Conservation (phyloP, 53 echinoderm and acorn worm species). For the Echinometra lucunter region DNA sequence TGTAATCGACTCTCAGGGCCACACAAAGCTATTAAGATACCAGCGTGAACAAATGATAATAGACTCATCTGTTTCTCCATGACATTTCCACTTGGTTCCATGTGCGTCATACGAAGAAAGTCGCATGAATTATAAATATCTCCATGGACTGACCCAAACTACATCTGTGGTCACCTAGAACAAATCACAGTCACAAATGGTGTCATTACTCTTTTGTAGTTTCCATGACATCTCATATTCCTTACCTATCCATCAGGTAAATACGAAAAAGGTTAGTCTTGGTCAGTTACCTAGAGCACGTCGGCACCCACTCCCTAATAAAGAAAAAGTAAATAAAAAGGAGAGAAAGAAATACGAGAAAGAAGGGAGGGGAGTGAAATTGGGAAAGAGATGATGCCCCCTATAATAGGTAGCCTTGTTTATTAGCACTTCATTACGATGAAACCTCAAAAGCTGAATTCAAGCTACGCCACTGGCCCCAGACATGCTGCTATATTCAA, state of each 20-base stretch:
- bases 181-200: not conserved
- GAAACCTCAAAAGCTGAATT: too few species aligned
- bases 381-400: too few species aligned
- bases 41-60: not conserved
- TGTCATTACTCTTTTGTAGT: not conserved
- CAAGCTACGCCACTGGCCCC: too few species aligned
- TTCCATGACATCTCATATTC: not conserved
- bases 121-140: conserved; percentile 7
- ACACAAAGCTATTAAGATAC: not conserved
- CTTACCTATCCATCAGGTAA: not conserved
- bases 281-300: too few species aligned
- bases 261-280: not conserved
- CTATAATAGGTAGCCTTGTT: too few species aligned
- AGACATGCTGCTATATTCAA: too few species aligned
- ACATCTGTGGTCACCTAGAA: not conserved
- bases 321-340: too few species aligned
- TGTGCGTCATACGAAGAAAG: conserved; percentile 27
- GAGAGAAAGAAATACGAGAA: too few species aligned
- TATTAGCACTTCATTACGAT: too few species aligned
- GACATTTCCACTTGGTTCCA: not conserved
- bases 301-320: too few species aligned
- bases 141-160: not conserved
- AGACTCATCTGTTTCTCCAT: conserved; percentile 4
- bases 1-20: not conserved
- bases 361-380: too few species aligned